Percentiles rank a stretch among this genome's conserved stretches.
These are phyloP conservation scores for Dendrocopos noguchii DNA, from an alignment of 2,113 vertebrate genomes.

Conservation along the genomic window DNA sequence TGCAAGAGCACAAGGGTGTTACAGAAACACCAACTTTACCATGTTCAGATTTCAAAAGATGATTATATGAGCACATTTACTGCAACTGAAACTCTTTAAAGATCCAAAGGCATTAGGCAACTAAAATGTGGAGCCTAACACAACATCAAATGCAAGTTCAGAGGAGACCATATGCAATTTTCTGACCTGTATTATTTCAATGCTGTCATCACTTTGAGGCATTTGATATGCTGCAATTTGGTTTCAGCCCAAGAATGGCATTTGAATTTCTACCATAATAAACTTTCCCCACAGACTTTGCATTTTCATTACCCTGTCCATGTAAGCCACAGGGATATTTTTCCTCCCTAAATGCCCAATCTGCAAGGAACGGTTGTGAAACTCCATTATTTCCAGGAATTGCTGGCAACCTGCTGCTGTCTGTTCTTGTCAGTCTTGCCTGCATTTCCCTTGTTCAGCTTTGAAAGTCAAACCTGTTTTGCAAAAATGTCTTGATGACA, in stretches of 20 bases:
- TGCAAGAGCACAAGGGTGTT: background rate
- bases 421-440: constrained; percentile 51
- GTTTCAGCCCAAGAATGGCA: constrained; percentile 26
- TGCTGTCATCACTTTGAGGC: constrained; percentile 18
- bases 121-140: background rate
- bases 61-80: background rate
- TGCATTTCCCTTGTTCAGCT: constrained; percentile 65
- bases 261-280: constrained; percentile 49
- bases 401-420: constrained; percentile 49
- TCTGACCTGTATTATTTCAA: constrained; percentile 23
- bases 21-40: background rate
- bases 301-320: constrained; percentile 26
- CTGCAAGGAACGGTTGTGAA: constrained; percentile 63
- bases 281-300: constrained; percentile 12
- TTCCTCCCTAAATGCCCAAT: constrained; percentile 42
- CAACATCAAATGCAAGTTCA: background rate
- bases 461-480: constrained; percentile 66
- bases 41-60: background rate
- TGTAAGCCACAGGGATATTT: constrained; percentile 31
- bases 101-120: background rate
- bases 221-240: constrained; percentile 22
- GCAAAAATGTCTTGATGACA: constrained; percentile 50
- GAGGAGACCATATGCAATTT: background rate
- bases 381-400: constrained; percentile 76
- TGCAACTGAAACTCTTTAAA: background rate